Evolutionary conservation across 1,140 invertebrate genomes (phyloP).

Genomic region (Papilio polytes): DNA sequence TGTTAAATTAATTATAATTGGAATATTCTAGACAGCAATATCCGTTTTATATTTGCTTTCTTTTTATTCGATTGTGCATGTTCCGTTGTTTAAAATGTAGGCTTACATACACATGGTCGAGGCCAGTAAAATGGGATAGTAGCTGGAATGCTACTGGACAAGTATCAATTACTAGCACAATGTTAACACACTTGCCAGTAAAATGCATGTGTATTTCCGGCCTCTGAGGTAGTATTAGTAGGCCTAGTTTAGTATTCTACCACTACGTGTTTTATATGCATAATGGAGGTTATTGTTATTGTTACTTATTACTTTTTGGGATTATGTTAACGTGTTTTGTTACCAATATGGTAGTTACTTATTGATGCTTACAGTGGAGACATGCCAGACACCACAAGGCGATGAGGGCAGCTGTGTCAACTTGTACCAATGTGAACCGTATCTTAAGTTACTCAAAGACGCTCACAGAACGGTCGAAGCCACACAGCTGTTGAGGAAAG

Average conservation of each 20-base stretch:
- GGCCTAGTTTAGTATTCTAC: too few relatives aligned
- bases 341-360: neutral
- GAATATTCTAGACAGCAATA: neutral
- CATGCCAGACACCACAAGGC: slow-evolving; percentile 62
- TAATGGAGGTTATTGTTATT: too few relatives aligned
- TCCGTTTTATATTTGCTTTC: neutral
- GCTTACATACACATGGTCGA: too few relatives aligned
- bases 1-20: neutral
- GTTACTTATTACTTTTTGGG: neutral
- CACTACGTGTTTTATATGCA: too few relatives aligned
- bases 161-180: too few relatives aligned
- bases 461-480: slow-evolving; percentile 49
- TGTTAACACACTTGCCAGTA: too few relatives aligned
- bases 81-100: neutral
- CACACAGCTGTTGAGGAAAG: slow-evolving; percentile 54
- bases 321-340: neutral
- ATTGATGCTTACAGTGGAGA: slow-evolving; percentile 55
- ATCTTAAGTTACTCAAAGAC: slow-evolving; percentile 54
- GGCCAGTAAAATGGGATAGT: too few relatives aligned
- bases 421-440: slow-evolving; percentile 55
- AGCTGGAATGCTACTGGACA: too few relatives aligned
- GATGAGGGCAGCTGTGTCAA: slow-evolving; percentile 57
- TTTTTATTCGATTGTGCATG: neutral
- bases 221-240: too few relatives aligned
- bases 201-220: too few relatives aligned